Evolutionary conservation across 2,797 vertebrate species (phyloP).

Genomic region (Strix occidentalis): DNA sequence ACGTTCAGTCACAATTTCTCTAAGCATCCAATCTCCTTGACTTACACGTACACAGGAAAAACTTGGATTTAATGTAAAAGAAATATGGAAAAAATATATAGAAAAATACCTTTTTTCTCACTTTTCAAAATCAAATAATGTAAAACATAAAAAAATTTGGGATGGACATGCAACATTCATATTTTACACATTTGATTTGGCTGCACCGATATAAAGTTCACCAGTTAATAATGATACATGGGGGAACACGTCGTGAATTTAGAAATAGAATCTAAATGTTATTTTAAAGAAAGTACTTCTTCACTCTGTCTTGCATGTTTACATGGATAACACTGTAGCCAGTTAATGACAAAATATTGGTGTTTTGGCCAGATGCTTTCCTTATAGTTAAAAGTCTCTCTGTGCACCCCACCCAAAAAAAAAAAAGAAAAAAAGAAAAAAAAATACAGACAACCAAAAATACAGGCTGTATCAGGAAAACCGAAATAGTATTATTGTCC

Average conservation of each 20-base stretch:
- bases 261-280: neutral
- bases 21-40: neutral
- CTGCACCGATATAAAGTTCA: neutral
- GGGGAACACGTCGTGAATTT: neutral
- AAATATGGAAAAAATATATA: neutral
- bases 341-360: neutral
- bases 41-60: neutral
- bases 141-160: neutral
- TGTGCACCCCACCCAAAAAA: fast-evolving
- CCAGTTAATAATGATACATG: neutral
- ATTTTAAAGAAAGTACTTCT: neutral
- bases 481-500: neutral
- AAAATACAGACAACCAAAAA: neutral
- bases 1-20: neutral
- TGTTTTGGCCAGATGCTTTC: neutral
- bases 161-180: neutral
- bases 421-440: neutral
- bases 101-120: neutral
- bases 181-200: neutral
- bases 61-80: neutral
- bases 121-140: neutral
- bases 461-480: neutral
- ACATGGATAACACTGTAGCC: neutral
- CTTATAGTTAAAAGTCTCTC: neutral
- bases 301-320: neutral